Evolutionary conservation across 1,140 invertebrate genomes (phyloP), one percentile per base, ranked within the genome.

Genomic region (Scaptomyza pallida): DNA sequence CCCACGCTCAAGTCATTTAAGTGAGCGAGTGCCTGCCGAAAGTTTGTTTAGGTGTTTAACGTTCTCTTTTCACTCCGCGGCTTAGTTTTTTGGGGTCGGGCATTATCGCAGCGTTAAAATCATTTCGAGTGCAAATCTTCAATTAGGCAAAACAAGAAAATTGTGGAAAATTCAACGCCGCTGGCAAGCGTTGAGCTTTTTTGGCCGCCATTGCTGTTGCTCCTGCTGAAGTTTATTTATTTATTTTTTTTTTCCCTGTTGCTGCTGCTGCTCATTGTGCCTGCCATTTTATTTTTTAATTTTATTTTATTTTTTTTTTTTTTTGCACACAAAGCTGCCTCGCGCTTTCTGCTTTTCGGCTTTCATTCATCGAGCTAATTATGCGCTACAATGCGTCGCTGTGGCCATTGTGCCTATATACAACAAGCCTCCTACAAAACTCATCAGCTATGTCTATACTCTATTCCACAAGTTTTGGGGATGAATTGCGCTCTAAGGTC

Each of bases 341-440:
- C 8, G 62, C 23, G 6, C 6, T 30, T 54, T 64, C 50, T 57
- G 61, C 45, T 47, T 59, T 56, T 68, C 33, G 72, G 68, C 64
- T 81, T 83, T 81, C 77, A 82, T 83, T 78, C 78, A 78, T 77
- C 74, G 60, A 82, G 79, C 78, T 82, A 83, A 82, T 82, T 82
- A 82, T 82, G 78, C 78, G 79, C 78, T 83, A 78, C 75, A 83
- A 75, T 82, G 78, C 78, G 74, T 81, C 78, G 77, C 60, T 48
- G 59, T 61, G 78, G 74, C 78, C 60, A 73, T 82, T 82, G 78
- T 81, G 78, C 23, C 23, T 26, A 26, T 26, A 26, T 50, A n/a
- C n/a, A n/a, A n/a, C n/a, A n/a, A 33, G 45, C 35, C 37, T 30
- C 26, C 67, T 70, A 44, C 51, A 60, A 63, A 33, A 33, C 50